These are phyloP conservation scores for Hylyphantes graminicola DNA, from an alignment of 1,140 invertebrate genomes.

Conservation along the genomic window DNA sequence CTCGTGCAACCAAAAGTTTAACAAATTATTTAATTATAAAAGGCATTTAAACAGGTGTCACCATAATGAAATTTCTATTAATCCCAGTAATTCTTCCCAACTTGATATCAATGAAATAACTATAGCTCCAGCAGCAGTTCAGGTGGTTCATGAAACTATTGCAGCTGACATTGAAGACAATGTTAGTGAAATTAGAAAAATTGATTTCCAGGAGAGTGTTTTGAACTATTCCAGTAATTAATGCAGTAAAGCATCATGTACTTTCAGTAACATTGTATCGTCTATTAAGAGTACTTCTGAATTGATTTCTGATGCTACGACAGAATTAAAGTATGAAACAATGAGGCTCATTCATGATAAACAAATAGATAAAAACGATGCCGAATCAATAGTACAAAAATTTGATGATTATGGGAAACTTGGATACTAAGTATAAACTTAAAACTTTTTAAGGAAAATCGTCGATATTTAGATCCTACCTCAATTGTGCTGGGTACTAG, in stretches of 20 bases:
- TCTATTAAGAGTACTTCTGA: conserved; percentile 5
- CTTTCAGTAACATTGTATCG: background rate
- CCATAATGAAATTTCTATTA: too few relatives aligned
- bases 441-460: background rate
- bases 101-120: background rate
- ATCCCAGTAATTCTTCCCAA: background rate
- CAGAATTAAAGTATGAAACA: conserved; percentile 11
- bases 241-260: conserved; percentile 7
- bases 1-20: too few relatives aligned
- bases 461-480: background rate
- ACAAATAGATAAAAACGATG: background rate
- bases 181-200: too few relatives aligned
- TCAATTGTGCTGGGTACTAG: conserved; percentile 7
- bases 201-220: background rate
- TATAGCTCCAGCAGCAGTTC: background rate
- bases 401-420: conserved; percentile 2
- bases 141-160: background rate
- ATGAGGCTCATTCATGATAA: background rate
- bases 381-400: background rate
- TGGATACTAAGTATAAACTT: conserved; percentile 21
- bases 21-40: too few relatives aligned
- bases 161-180: background rate
- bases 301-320: background rate
- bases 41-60: too few relatives aligned
- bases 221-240: background rate